A percentile compares a stretch with the other conserved stretches of the same genome.
Evolutionary conservation across 1,140 invertebrate genomes (phyloP).

Genomic region (Caenorhabditis inopinata): DNA sequence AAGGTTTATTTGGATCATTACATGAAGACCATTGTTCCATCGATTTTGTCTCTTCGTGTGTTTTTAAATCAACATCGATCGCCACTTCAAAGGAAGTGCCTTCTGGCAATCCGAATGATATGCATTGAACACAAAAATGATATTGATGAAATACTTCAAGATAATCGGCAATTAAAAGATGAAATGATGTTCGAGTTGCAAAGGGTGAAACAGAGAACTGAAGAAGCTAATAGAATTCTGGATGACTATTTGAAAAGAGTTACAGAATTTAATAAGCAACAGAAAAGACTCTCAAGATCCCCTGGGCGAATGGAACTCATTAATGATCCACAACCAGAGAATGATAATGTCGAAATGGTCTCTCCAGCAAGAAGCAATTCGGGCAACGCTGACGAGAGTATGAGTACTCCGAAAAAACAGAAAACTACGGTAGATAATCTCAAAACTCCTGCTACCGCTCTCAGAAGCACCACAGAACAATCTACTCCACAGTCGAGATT

Average conservation of each 20-base stretch:
- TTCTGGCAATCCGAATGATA: constrained; percentile 2
- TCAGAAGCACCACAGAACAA: neutral
- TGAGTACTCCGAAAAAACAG: neutral
- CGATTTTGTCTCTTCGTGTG: neutral
- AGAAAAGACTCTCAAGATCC: neutral
- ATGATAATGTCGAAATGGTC: neutral
- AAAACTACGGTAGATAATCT: neutral
- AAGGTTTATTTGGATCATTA: neutral
- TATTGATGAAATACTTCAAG: constrained; percentile 1
- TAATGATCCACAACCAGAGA: neutral
- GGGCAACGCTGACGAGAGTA: neutral
- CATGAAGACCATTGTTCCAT: neutral
- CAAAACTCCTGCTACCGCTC: neutral
- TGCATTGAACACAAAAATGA: neutral
- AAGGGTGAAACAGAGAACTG: neutral
- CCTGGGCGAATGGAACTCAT: neutral
- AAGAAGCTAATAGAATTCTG: neutral
- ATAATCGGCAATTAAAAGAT: constrained; percentile 2
- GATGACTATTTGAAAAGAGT: neutral
- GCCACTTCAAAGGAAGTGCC: neutral
- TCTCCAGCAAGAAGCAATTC: neutral
- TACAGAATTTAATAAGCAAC: neutral
- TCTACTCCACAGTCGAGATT: neutral
- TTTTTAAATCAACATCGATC: constrained; percentile 1
- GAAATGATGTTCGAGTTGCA: neutral